Base-by-base conservation (phyloP, 2,888 invertebrate species). In the Eristalis intricaria region DNA sequence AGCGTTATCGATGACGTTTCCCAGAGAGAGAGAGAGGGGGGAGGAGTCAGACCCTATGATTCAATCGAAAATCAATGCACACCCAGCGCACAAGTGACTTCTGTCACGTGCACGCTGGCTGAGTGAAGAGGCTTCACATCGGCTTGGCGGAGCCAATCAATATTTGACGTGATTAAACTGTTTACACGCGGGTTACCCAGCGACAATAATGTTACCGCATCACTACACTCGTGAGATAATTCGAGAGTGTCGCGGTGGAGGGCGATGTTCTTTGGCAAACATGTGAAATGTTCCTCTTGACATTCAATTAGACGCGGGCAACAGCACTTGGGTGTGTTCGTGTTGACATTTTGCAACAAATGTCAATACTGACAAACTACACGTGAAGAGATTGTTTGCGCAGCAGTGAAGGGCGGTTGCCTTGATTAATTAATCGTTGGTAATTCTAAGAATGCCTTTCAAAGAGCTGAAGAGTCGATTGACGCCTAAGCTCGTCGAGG, bases 1-100 rank as follows among this genome's bases (percentile, higher is more conserved):
- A 68, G 66, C 68, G 60, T 68, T 68, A 76, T 76, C 66, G 76
- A 50, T 50, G 50, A 50, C 50, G 50, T 50, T 19, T 19, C 50
- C 19, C 2, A 0, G 43, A 19, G 7, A n/a, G 43, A 19, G 43
- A 5, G n/a, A 15, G n/a, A 19, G 7, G 43, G 43, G 43, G 43
- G 19, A 5, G n/a, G n/a, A n/a, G 43, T 1, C 4, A 7, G 32
- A 32, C 32, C 32, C 8, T 38, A 13, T 38, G 38, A 38, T 38
- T 50, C 50, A 19, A 50, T 50, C 50, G 50, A 50, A 50, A 50
- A 50, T 50, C 50, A 50, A 50, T 50, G 50, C 50, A 19, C 50
- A 19, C 19, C 50, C 50, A 10, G 50, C 50, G 50, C 50, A 50
- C 19, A 50, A 50, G 50, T 50, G 50, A 19, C 50, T 50, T 8